phyloP scores from a whole-genome alignment of 2,888 invertebrate species.

The Drosophila mettleri region DNA sequence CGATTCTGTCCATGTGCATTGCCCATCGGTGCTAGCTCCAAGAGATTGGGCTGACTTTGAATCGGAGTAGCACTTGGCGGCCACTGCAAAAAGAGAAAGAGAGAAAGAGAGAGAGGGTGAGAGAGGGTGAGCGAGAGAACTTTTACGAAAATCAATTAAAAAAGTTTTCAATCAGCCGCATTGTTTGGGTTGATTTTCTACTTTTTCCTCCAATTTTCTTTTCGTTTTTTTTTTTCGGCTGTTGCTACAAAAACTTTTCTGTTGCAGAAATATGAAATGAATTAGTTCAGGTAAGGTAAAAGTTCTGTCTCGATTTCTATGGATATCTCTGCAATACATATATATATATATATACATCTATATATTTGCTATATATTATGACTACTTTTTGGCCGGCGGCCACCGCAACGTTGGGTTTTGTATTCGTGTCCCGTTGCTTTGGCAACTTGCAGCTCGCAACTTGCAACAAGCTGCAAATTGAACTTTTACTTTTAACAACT shows the following conservation, averaged over 20 bases:
- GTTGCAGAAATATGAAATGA: slow-evolving; percentile 76
- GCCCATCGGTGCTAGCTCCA: slow-evolving; percentile 62
- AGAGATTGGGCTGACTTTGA: slow-evolving; percentile 5
- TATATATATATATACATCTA: neutral
- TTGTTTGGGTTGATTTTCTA: slow-evolving; percentile 62
- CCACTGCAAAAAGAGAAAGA: slow-evolving; percentile 1
- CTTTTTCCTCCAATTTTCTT: neutral
- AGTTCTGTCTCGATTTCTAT: slow-evolving; percentile 72
- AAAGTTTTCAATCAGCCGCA: slow-evolving; percentile 81
- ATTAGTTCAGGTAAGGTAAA: slow-evolving; percentile 68
- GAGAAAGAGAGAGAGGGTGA: neutral
- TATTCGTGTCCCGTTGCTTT: slow-evolving; percentile 10
- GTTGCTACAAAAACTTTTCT: slow-evolving; percentile 43
- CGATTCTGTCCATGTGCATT: slow-evolving; percentile 69
- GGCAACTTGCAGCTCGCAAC: slow-evolving; percentile 35
- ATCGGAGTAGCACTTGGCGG: slow-evolving; percentile 16
- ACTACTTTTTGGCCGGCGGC: slow-evolving; percentile 29
- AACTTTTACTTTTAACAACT: slow-evolving; percentile 64
- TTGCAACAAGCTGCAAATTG: slow-evolving; percentile 51
- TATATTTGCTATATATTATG: slow-evolving; percentile 8
- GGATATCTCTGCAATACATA: slow-evolving; percentile 4
- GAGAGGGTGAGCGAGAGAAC: slow-evolving; percentile 29
- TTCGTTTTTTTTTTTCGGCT: slow-evolving; percentile 14
- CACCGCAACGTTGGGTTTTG: slow-evolving; percentile 27
- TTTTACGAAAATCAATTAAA: slow-evolving; percentile 82